These are phyloP conservation scores for Spinus pinus DNA, from an alignment of 2,797 vertebrate species.

Conservation along the genomic window DNA sequence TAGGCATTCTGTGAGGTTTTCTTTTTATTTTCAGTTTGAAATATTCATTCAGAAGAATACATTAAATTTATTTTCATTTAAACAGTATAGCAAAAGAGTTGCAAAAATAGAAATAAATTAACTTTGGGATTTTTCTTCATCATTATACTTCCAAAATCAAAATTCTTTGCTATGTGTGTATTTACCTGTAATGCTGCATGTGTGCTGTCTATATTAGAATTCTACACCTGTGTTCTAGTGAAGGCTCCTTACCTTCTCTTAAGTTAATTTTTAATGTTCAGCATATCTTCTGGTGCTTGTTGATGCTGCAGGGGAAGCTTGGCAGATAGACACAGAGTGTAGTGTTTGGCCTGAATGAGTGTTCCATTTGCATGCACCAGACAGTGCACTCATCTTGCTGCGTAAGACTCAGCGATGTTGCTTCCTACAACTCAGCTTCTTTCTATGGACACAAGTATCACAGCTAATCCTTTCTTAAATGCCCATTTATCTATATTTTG, in stretches of 20 bases:
- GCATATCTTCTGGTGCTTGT: not conserved
- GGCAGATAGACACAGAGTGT: not conserved
- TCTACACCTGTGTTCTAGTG: not conserved
- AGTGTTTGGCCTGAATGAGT: not conserved
- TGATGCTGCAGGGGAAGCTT: not conserved
- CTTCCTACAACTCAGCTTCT: not conserved
- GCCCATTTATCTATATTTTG: not conserved
- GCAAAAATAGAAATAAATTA: not conserved
- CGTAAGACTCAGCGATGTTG: rapidly evolving
- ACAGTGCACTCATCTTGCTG: not conserved
- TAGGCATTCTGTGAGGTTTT: rapidly evolving
- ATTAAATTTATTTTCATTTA: not conserved
- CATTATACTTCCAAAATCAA: not conserved
- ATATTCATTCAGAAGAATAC: not conserved
- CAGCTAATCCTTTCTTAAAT: not conserved
- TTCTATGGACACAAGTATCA: not conserved
- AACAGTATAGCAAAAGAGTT: not conserved
- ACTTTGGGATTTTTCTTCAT: not conserved
- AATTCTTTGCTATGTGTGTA: rapidly evolving
- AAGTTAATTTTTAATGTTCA: not conserved
- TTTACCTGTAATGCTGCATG: not conserved
- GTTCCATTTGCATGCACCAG: not conserved
- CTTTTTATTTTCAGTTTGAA: not conserved
- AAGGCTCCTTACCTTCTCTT: not conserved
- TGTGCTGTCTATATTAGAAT: not conserved